A percentile compares a stretch with the other conserved stretches of the same genome.
Evolutionary conservation across 2,888 invertebrate genomes (phyloP).

Genomic region (Agrenia bidenticulata): DNA sequence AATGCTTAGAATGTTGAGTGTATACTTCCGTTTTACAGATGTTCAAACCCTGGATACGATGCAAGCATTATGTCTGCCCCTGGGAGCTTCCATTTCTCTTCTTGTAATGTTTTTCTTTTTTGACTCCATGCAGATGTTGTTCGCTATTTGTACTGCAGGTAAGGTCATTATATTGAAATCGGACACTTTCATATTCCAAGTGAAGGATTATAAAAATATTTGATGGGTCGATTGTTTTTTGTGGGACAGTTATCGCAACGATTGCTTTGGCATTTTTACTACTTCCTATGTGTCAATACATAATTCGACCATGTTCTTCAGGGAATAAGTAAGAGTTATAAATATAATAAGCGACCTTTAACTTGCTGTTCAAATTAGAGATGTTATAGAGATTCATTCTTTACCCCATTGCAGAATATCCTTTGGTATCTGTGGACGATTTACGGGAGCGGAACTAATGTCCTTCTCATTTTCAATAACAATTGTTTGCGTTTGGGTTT

Average conservation of each 20-base stretch:
- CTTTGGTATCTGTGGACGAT: slow-evolving; percentile 88
- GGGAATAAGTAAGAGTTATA: slow-evolving; percentile 65
- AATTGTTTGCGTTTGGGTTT: slow-evolving; percentile 95
- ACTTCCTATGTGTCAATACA: slow-evolving; percentile 96
- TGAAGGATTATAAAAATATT: background rate
- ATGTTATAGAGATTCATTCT: background rate
- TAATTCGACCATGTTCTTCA: slow-evolving; percentile 80
- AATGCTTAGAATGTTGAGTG: background rate
- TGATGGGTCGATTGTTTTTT: slow-evolving; percentile 8
- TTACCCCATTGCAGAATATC: slow-evolving; percentile 65
- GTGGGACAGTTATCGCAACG: slow-evolving; percentile 81
- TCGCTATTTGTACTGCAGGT: slow-evolving; percentile 96
- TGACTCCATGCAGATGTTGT: slow-evolving; percentile 96
- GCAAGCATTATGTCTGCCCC: slow-evolving; percentile 89
- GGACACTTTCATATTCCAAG: no score
- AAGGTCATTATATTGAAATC: no score
- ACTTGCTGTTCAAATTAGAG: background rate
- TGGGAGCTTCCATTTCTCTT: slow-evolving; percentile 92
- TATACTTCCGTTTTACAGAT: slow-evolving; percentile 56
- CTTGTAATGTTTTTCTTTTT: slow-evolving; percentile 99
- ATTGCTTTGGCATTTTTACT: slow-evolving; percentile 94
- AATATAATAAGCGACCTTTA: slow-evolving; percentile 7
- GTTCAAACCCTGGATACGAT: slow-evolving; percentile 94
- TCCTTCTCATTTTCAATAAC: slow-evolving; percentile 88
- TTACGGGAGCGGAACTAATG: slow-evolving; percentile 89